A percentile compares a stretch with the other conserved stretches of the same genome.
phyloP scores from a whole-genome alignment of 2,888 invertebrate species.

The Ennomos erosarius region DNA sequence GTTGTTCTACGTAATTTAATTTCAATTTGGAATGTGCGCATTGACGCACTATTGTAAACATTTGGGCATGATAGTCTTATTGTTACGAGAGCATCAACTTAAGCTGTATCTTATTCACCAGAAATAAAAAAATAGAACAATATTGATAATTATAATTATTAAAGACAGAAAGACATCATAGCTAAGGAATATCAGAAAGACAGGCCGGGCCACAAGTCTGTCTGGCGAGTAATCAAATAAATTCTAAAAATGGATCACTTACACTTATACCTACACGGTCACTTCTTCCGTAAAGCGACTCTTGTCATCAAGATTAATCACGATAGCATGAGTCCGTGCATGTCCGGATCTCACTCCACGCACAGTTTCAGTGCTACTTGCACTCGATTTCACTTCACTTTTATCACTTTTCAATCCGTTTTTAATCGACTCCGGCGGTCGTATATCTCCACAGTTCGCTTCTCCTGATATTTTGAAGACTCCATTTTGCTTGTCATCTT shows the following conservation, averaged over 20 bases:
- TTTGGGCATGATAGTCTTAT: too few species aligned
- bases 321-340: conserved; percentile 90
- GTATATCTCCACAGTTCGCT: conserved; percentile 74
- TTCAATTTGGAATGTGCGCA: too few species aligned
- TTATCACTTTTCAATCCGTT: conserved; percentile 70
- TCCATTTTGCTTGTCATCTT: conserved; percentile 70
- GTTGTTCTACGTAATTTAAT: too few species aligned
- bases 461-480: conserved; percentile 81
- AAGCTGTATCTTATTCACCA: too few species aligned
- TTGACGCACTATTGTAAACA: too few species aligned
- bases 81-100: too few species aligned
- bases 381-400: conserved; percentile 70
- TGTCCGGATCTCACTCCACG: conserved; percentile 86
- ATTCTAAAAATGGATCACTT: background rate
- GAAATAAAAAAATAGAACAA: too few species aligned
- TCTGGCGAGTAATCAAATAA: too few species aligned
- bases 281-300: conserved; percentile 93
- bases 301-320: conserved; percentile 92
- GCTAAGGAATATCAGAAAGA: background rate
- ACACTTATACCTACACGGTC: conserved; percentile 84
- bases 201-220: background rate
- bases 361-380: conserved; percentile 69
- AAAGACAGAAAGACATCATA: too few species aligned
- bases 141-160: too few species aligned
- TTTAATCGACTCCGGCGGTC: conserved; percentile 69